Percentiles rank a stretch among this genome's conserved stretches.
Evolutionary conservation across 2,888 invertebrate species (phyloP).

Genomic region (Leucania comma): DNA sequence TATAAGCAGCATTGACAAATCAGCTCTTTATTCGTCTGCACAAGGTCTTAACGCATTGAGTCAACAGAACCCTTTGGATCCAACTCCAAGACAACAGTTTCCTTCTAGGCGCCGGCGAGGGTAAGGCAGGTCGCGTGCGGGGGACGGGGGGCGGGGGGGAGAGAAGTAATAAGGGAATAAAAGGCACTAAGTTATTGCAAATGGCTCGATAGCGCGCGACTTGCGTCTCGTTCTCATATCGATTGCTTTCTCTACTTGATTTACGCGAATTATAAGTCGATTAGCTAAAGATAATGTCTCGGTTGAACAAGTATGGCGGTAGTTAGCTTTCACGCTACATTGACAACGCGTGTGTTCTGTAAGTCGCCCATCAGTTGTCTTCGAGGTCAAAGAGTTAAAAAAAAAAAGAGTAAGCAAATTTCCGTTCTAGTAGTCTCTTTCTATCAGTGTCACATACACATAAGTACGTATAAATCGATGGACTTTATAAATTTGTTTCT

Average conservation of each 20-base stretch:
- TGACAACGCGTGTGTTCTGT: background rate
- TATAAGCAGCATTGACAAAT: conserved; percentile 8
- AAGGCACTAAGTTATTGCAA: conserved; percentile 78
- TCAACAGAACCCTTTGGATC: conserved; percentile 53
- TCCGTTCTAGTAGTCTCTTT: background rate
- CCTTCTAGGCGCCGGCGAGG: conserved; percentile 41
- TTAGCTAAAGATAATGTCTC: conserved; percentile 25
- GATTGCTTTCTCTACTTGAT: conserved; percentile 33
- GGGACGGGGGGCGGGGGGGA: conserved; percentile 2
- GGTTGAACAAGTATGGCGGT: background rate
- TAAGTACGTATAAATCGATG: background rate
- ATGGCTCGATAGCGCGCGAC: conserved; percentile 63
- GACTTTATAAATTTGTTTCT: background rate
- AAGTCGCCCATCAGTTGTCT: background rate
- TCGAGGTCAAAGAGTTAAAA: background rate
- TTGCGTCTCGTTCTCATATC: conserved; percentile 8
- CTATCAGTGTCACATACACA: background rate
- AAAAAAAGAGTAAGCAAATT: too few relatives aligned
- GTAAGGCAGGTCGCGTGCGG: background rate
- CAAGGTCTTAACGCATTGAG: conserved; percentile 9
- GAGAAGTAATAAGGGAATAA: conserved; percentile 65
- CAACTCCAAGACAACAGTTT: conserved; percentile 63
- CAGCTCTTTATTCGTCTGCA: conserved; percentile 19
- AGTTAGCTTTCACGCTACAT: background rate
- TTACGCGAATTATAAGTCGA: conserved; percentile 51